Evolutionary conservation across 1,140 invertebrate genomes (phyloP).

Genomic region (Pissodes strobi): DNA sequence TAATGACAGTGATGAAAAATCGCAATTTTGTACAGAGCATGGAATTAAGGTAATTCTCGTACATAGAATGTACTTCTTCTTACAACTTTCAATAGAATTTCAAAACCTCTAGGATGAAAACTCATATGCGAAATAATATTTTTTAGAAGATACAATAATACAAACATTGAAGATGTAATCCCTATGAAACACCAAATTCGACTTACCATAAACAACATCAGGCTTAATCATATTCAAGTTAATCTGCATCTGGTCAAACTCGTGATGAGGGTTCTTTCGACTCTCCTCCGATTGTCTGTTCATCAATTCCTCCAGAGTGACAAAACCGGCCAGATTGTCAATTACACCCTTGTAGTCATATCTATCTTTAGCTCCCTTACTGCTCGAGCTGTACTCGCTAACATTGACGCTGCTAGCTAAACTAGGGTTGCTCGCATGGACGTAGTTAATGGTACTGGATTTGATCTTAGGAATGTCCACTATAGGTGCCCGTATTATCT

Average conservation of each 20-base stretch:
- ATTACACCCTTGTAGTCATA: constrained; percentile 43
- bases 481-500: neutral
- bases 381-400: constrained; percentile 41
- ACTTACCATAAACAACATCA: constrained; percentile 64
- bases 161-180: too few species aligned
- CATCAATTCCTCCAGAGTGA: constrained; percentile 77
- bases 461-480: constrained; percentile 39
- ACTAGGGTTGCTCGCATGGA: constrained; percentile 71
- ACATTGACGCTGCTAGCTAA: constrained; percentile 59
- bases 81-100: too few species aligned
- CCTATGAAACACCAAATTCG: too few species aligned
- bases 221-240: constrained; percentile 59
- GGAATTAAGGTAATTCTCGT: too few species aligned
- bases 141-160: too few species aligned
- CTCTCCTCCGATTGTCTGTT: constrained; percentile 72
- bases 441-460: constrained; percentile 61
- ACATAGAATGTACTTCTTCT: too few species aligned
- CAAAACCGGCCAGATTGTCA: constrained; percentile 58
- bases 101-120: neutral
- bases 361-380: constrained; percentile 33
- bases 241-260: constrained; percentile 59
- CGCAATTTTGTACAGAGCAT: too few species aligned
- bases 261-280: constrained; percentile 48
- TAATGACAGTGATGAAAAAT: too few species aligned
- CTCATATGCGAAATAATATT: neutral